A percentile compares a stretch with the other conserved stretches of the same genome.
Conservation (phyloP, 2,797 vertebrate genomes). For the Rhinophrynus dorsalis region DNA sequence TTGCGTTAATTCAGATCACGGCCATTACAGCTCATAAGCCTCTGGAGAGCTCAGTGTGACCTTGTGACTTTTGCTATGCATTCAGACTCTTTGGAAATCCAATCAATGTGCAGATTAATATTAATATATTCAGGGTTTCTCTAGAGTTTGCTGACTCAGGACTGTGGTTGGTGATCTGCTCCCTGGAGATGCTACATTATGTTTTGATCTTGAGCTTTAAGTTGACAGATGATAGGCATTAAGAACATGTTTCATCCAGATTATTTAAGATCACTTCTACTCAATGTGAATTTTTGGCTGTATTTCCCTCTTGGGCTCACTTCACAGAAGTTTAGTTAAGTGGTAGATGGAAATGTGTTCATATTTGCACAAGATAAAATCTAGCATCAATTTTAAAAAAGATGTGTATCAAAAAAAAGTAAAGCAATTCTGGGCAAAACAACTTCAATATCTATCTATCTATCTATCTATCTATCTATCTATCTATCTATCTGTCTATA, state of each 20-base stretch:
- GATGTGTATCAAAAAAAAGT: no score
- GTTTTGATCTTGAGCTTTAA: neutral
- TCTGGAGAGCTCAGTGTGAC: no score
- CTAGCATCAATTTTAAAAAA: no score
- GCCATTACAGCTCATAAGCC: no score
- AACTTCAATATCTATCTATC: no score
- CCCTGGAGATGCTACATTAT: neutral
- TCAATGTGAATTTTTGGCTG: neutral
- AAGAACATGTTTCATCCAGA: neutral
- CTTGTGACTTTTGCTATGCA: no score
- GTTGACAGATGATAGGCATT: neutral
- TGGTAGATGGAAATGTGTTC: neutral
- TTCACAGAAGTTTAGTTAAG: neutral
- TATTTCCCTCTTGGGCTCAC: neutral
- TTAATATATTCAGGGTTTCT: neutral
- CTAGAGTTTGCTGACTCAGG: neutral
- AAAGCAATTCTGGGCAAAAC: no score
- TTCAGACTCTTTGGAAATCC: neutral
- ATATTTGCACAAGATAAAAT: neutral
- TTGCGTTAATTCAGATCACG: no score
- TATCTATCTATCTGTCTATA: no score
- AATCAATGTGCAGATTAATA: slow-evolving; percentile 19
- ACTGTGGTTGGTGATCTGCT: neutral
- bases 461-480: no score
- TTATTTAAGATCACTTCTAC: neutral